Conservation (phyloP, 1,140 invertebrate species). For the Homalodisca vitripennis region DNA sequence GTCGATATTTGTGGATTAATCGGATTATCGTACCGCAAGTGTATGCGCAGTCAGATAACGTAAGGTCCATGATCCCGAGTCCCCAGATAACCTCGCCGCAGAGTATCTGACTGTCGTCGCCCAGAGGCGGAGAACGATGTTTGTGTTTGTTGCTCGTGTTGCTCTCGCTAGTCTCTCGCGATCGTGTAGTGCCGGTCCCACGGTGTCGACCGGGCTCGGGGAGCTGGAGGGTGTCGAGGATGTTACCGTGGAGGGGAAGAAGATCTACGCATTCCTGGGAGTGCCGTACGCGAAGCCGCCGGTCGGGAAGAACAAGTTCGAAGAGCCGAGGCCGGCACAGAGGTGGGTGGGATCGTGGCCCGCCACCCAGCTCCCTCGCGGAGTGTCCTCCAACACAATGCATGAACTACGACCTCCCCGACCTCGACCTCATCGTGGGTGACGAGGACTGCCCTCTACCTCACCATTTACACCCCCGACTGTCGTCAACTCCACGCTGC, state of each 20-base stretch:
- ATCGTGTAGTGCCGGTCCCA: too few relatives aligned
- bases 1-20: too few relatives aligned
- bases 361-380: too few relatives aligned
- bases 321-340: neutral
- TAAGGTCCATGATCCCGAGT: too few relatives aligned
- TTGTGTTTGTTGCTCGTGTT: too few relatives aligned
- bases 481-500: neutral
- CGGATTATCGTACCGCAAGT: too few relatives aligned
- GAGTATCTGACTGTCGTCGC: too few relatives aligned
- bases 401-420: neutral
- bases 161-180: too few relatives aligned
- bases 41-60: too few relatives aligned
- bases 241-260: neutral
- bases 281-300: neutral
- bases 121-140: too few relatives aligned
- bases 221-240: neutral
- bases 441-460: slow-evolving; percentile 30
- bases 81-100: too few relatives aligned
- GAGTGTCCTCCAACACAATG: neutral
- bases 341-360: neutral
- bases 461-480: slow-evolving; percentile 26
- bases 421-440: neutral
- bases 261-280: slow-evolving; percentile 7
- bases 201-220: neutral
- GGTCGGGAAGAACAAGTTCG: neutral